Evolutionary conservation across 2,113 vertebrate species (phyloP).

Genomic region (Galbula dea): DNA sequence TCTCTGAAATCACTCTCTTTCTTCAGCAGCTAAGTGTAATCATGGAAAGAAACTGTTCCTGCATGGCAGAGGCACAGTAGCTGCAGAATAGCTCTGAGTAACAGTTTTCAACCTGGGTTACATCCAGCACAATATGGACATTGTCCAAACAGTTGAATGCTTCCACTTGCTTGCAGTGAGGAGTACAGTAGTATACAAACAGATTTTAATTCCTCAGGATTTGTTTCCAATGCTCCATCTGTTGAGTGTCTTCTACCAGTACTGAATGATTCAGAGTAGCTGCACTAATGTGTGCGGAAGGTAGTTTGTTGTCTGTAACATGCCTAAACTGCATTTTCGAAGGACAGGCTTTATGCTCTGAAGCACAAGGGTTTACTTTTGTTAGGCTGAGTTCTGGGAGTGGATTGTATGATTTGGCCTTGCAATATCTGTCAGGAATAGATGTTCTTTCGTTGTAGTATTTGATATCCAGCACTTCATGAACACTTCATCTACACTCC

Average conservation of each 20-base stretch:
- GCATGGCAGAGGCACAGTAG: not conserved
- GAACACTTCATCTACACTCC: too few relatives aligned
- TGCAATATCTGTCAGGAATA: not conserved
- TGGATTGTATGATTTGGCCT: not conserved
- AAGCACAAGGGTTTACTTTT: not conserved
- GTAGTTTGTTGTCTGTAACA: not conserved
- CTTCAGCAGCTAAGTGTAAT: not conserved
- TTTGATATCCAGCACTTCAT: too few relatives aligned
- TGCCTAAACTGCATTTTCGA: not conserved
- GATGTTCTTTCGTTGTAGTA: not conserved
- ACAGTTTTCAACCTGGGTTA: not conserved
- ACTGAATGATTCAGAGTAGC: not conserved
- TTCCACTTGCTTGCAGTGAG: not conserved
- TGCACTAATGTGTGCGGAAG: not conserved
- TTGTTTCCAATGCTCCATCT: slow-evolving; percentile 8
- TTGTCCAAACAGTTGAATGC: not conserved
- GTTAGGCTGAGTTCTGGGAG: not conserved
- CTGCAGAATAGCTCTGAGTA: not conserved
- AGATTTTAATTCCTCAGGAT: not conserved
- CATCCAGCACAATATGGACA: not conserved
- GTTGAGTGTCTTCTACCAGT: not conserved
- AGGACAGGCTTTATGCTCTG: not conserved
- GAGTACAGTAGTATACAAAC: not conserved
- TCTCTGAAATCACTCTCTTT: not conserved
- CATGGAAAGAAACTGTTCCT: not conserved